Percentiles rank a stretch among this genome's conserved stretches.
These are phyloP conservation scores for Schizaphis graminum DNA, from an alignment of 2,888 invertebrate genomes.

Conservation along the genomic window DNA sequence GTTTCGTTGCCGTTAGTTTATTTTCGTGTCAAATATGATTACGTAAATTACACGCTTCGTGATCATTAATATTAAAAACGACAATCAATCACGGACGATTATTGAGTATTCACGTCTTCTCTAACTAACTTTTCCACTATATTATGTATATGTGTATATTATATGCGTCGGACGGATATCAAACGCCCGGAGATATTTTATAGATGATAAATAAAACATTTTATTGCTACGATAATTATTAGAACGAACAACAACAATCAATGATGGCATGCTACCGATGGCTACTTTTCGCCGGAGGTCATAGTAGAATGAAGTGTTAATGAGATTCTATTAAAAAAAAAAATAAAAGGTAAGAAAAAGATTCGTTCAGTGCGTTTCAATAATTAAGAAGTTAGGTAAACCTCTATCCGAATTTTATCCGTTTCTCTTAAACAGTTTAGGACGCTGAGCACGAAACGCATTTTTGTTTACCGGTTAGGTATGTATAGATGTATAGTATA, in stretches of 20 bases:
- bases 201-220: slow-evolving; percentile 38
- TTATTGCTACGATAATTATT: slow-evolving; percentile 38
- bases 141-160: not conserved
- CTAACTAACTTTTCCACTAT: not conserved
- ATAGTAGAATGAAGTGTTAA: slow-evolving; percentile 1
- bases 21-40: slow-evolving; percentile 42
- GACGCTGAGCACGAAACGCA: slow-evolving; percentile 32
- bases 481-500: not conserved
- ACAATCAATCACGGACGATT: slow-evolving; percentile 39
- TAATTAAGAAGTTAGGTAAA: slow-evolving; percentile 1
- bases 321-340: not conserved
- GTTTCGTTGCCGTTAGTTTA: slow-evolving; percentile 39
- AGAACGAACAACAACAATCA: slow-evolving; percentile 35
- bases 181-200: slow-evolving; percentile 47
- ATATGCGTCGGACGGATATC: not conserved
- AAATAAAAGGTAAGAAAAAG: not conserved
- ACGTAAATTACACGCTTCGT: slow-evolving; percentile 26
- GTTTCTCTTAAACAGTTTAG: not conserved
- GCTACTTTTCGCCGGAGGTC: not conserved
- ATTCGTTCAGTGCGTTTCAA: slow-evolving; percentile 18
- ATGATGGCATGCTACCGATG: slow-evolving; percentile 19
- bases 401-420: not conserved
- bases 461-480: slow-evolving; percentile 28
- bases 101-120: not conserved
- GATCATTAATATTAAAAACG: slow-evolving; percentile 33